Percentiles rank a stretch among this genome's conserved stretches.
These are phyloP conservation scores for Gymnothorax javanicus DNA, from an alignment of 2,797 vertebrate genomes.

Conservation along the genomic window DNA sequence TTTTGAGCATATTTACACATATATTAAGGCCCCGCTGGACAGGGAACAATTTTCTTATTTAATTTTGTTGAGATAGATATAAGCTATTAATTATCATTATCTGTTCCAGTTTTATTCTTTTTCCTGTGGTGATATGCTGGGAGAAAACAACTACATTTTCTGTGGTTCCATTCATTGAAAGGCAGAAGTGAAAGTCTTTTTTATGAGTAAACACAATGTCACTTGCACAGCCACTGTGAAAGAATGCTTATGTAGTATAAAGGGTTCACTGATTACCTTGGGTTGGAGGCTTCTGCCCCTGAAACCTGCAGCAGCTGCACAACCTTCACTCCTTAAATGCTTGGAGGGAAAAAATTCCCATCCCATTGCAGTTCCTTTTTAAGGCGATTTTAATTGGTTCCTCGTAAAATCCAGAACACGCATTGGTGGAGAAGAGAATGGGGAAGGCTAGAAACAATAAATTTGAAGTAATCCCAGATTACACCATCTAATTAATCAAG, in stretches of 20 bases:
- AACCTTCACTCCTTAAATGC: not conserved
- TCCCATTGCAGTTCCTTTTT: not conserved
- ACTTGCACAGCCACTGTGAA: conserved; percentile 25
- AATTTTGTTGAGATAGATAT: not conserved
- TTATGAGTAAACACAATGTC: conserved; percentile 39
- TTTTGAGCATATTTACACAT: not conserved
- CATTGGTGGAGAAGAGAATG: not conserved
- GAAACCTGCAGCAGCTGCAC: not conserved
- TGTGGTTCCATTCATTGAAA: conserved; percentile 54
- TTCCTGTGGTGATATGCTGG: conserved; percentile 24
- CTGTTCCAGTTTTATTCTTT: conserved; percentile 9
- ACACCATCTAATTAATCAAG: not conserved
- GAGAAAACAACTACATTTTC: conserved; percentile 25
- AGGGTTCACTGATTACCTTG: conserved; percentile 5
- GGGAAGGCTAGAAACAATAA: not conserved
- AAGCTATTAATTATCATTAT: not conserved
- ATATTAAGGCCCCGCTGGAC: not conserved
- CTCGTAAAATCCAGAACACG: not conserved
- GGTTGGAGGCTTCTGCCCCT: conserved; percentile 18
- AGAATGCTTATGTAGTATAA: not conserved
- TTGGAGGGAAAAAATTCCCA: not conserved
- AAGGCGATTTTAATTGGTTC: not conserved
- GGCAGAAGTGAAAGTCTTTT: conserved; percentile 61
- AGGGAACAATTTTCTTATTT: not conserved
- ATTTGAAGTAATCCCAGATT: too few relatives aligned